Evolutionary conservation across 2,797 vertebrate species (phyloP).

Genomic region (Pseudocheirus occidentalis): DNA sequence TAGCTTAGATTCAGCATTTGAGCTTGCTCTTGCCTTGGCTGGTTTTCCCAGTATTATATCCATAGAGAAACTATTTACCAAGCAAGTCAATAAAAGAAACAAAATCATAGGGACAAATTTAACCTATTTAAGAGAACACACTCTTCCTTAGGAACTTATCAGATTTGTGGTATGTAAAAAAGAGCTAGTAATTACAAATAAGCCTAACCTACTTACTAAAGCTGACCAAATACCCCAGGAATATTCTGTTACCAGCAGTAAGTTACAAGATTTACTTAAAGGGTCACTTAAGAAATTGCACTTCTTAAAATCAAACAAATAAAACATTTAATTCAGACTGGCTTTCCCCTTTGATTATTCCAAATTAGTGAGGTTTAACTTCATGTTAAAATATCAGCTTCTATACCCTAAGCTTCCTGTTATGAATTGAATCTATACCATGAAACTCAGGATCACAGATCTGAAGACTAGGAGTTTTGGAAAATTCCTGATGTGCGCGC

Average conservation of each 20-base stretch:
- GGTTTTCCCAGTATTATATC: background rate
- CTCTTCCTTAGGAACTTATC: background rate
- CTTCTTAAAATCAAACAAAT: background rate
- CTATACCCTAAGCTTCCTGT: background rate
- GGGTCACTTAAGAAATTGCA: background rate
- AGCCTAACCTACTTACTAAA: background rate
- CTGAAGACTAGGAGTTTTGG: background rate
- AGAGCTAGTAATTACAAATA: background rate
- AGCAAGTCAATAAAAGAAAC: conserved; percentile 8
- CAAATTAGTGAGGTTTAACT: background rate
- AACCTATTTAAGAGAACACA: conserved; percentile 25
- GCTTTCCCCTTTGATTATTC: background rate
- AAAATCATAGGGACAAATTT: background rate
- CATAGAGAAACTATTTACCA: background rate
- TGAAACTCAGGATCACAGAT: background rate
- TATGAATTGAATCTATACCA: background rate
- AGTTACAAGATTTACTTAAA: background rate
- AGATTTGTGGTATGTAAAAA: background rate
- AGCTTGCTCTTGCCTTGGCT: background rate
- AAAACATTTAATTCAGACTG: background rate
- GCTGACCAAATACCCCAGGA: background rate
- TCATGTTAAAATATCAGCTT: background rate
- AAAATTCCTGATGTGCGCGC: conserved; percentile 5
- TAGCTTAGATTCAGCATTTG: background rate
- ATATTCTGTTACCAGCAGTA: background rate